A percentile compares a stretch with the other conserved stretches of the same genome.
Evolutionary conservation across 2,797 vertebrate species (phyloP).

Genomic region (Psittacula echo): DNA sequence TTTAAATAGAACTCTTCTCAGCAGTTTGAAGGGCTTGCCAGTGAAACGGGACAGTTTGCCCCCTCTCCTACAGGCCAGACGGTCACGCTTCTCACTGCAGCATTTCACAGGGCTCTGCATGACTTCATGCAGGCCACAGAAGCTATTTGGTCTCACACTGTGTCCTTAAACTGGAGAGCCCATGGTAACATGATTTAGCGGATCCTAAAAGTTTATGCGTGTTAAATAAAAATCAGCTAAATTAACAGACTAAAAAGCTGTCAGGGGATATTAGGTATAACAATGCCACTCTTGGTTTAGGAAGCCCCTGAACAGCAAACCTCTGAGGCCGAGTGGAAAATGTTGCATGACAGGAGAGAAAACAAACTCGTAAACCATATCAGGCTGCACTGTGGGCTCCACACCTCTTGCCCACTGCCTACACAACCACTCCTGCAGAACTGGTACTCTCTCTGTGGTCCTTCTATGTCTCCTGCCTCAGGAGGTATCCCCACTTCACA

Average conservation of each 20-base stretch:
- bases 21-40: neutral
- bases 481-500: neutral
- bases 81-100: neutral
- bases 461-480: neutral
- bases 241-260: neutral
- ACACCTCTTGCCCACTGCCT: neutral
- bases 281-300: neutral
- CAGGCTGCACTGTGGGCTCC: neutral
- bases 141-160: neutral
- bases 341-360: neutral
- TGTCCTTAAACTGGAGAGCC: neutral
- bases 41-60: neutral
- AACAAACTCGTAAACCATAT: rapidly evolving
- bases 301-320: neutral
- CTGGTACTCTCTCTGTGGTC: neutral
- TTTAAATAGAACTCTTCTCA: neutral
- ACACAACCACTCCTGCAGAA: neutral
- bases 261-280: neutral
- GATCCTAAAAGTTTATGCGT: neutral
- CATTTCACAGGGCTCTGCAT: neutral
- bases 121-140: neutral
- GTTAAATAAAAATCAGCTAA: neutral
- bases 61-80: neutral
- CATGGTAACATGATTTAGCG: neutral
- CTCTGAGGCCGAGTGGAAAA: neutral